These are phyloP conservation scores for Blastobasis adustella DNA, from an alignment of 2,888 invertebrate genomes.

Conservation along the genomic window DNA sequence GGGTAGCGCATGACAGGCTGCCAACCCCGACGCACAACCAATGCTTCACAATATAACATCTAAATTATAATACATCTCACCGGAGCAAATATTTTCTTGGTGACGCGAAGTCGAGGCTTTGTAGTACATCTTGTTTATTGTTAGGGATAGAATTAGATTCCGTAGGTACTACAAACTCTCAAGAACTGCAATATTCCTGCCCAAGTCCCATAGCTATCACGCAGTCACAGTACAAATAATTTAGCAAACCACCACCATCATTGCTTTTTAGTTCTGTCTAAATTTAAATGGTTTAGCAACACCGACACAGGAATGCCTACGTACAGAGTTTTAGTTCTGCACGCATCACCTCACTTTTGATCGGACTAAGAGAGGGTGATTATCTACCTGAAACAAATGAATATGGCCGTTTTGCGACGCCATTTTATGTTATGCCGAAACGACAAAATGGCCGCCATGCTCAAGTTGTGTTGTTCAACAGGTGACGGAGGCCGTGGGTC, in stretches of 20 bases:
- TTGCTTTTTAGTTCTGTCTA: slow-evolving; percentile 52
- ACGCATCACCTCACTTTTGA: slow-evolving; percentile 13
- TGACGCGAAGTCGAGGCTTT: slow-evolving; percentile 10
- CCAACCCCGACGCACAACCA: slow-evolving; percentile 54
- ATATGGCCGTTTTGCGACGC: slow-evolving; percentile 19
- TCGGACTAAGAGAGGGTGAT: not conserved
- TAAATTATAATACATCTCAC: slow-evolving; percentile 21
- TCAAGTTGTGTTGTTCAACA: slow-evolving; percentile 74
- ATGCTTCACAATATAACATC: slow-evolving; percentile 48
- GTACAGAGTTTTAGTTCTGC: slow-evolving; percentile 9
- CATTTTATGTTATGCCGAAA: slow-evolving; percentile 21
- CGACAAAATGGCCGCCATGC: slow-evolving; percentile 50
- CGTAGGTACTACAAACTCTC: not conserved
- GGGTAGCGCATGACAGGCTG: slow-evolving; percentile 69
- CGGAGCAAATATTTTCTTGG: slow-evolving; percentile 5
- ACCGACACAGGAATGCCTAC: slow-evolving; percentile 35
- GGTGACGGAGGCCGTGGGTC: slow-evolving; percentile 77
- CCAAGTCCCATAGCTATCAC: slow-evolving; percentile 46
- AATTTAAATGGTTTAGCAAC: slow-evolving; percentile 38
- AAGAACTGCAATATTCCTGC: slow-evolving; percentile 20
- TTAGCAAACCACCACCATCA: slow-evolving; percentile 52
- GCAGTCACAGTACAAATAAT: slow-evolving; percentile 56
- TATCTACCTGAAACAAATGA: not conserved
- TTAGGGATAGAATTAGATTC: no score
- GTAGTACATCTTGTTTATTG: not conserved